Conservation (phyloP, 2,888 invertebrate species). For the Clistopyga incitator region DNA sequence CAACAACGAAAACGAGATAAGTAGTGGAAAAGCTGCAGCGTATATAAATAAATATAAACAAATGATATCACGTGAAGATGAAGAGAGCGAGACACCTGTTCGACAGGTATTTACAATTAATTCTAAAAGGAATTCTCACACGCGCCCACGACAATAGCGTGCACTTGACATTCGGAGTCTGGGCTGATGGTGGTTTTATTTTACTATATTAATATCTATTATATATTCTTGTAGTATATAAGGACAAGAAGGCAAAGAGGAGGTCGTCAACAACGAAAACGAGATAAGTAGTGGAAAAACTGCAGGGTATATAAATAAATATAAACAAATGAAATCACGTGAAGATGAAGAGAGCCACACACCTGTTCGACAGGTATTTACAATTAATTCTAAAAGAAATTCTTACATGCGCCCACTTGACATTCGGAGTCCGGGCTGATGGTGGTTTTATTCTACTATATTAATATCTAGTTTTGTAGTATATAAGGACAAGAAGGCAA, state of each 20-base stretch:
- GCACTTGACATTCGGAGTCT: background rate
- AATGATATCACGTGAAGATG: background rate
- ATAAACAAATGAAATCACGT: background rate
- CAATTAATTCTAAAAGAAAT: background rate
- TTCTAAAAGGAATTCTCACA: background rate
- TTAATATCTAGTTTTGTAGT: conserved; percentile 36
- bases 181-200: background rate
- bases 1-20: conserved; percentile 24
- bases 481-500: conserved; percentile 36
- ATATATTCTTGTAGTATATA: conserved; percentile 35
- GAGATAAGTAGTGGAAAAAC: conserved; percentile 13
- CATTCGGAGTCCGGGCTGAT: background rate
- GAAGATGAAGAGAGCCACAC: background rate
- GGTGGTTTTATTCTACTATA: background rate
- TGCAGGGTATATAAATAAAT: background rate
- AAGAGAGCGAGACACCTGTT: background rate
- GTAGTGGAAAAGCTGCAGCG: background rate
- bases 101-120: background rate
- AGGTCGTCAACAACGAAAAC: conserved; percentile 1
- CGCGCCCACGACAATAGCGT: background rate
- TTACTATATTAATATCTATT: conserved; percentile 33
- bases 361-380: background rate
- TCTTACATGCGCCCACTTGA: background rate
- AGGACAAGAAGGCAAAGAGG: conserved; percentile 40
- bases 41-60: background rate